phyloP scores from a whole-genome alignment of 2,113 vertebrate genomes.

The Circaetus gallicus region DNA sequence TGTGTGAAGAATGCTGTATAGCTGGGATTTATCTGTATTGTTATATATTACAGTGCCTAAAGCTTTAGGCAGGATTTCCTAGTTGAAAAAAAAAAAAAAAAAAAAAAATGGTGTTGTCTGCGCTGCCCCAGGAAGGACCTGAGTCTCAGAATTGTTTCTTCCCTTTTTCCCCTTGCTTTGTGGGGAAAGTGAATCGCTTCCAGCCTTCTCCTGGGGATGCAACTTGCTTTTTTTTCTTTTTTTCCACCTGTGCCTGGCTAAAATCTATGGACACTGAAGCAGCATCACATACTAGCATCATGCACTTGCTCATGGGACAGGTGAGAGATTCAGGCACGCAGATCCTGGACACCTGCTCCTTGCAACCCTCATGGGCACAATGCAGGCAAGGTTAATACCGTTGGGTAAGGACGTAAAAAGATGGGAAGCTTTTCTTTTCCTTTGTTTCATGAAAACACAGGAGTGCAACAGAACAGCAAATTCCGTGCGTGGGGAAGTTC shows the following conservation, averaged over 20 bases:
- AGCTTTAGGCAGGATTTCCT: constrained; percentile 5
- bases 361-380: background rate
- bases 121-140: background rate
- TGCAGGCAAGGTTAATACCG: background rate
- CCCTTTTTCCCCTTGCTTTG: background rate
- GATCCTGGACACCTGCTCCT: background rate
- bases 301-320: background rate
- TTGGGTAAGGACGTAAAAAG: background rate
- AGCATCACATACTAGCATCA: background rate
- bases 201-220: background rate
- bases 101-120: background rate
- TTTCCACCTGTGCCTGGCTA: background rate
- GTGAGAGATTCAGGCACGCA: background rate
- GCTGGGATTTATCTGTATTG: background rate
- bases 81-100: background rate
- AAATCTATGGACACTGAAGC: background rate
- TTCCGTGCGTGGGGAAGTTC: background rate
- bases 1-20: background rate
- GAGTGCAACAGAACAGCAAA: background rate
- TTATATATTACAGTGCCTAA: background rate
- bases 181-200: constrained; percentile 10
- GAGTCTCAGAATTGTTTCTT: background rate
- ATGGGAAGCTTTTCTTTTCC: background rate
- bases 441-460: background rate
- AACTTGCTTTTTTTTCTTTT: background rate